Conservation (phyloP, 2,113 vertebrate species). For the Pionites leucogaster region DNA sequence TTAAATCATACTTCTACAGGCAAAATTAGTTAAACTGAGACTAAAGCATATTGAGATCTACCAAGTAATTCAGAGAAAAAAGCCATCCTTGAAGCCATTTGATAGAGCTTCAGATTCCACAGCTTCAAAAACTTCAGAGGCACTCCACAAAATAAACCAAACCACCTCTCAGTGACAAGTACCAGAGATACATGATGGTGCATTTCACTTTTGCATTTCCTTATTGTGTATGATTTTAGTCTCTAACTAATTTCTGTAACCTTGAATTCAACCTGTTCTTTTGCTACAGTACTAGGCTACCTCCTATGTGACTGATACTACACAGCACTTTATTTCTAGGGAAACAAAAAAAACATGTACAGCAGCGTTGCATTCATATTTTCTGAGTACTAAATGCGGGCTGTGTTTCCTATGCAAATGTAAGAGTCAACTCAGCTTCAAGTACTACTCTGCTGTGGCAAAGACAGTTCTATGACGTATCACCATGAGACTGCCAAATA, state of each 20-base stretch:
- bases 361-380: not conserved
- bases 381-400: not conserved
- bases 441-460: not conserved
- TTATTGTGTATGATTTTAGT: not conserved
- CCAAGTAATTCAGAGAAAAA: not conserved
- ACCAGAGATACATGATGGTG: not conserved
- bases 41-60: not conserved
- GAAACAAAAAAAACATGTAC: not conserved
- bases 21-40: not conserved
- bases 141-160: not conserved
- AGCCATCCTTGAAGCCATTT: not conserved
- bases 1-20: not conserved
- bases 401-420: not conserved
- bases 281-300: not conserved
- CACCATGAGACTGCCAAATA: not conserved
- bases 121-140: not conserved
- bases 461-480: not conserved
- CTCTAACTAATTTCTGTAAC: not conserved
- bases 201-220: not conserved
- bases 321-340: not conserved
- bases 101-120: not conserved
- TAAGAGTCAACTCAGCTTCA: not conserved
- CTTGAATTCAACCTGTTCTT: not conserved
- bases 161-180: not conserved
- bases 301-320: not conserved